Base-by-base conservation (phyloP, 2,888 invertebrate species). In the Agrotis segetum region DNA sequence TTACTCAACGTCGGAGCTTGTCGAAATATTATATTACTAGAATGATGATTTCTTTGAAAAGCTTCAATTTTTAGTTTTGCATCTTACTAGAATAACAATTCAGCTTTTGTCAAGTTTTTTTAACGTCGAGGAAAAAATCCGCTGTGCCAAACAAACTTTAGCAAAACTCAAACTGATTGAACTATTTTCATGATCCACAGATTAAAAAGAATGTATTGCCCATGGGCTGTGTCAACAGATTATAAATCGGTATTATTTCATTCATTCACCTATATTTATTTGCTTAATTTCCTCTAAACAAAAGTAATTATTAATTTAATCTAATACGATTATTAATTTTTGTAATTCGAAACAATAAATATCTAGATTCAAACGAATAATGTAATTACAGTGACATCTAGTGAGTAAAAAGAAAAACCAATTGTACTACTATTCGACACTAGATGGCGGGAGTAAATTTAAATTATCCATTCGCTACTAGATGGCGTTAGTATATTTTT, bases 381-480 rank as follows among this genome's bases (percentile, higher is more conserved):
- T 7, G 0, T 3, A 14, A 44, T 1, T 19, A 0, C 11, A 64
- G 16, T 44, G 69, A n/a, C 61, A 70, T 81, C 67, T 81, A 50
- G 17, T 50, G 40, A 40, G 0, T 40, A 40, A 40, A 40, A 40
- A 11, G 40, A 11, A 40, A 40, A 40, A 11, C 11, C 9, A 40
- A 40, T 40, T 9, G 9, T 40, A 40, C 40, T 40, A 40, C 84
- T 85, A 84, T 40, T 82, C 7, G 46, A 47, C 59, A 60, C 71
- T 73, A 88, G 89, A 83, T 84, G 85, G 66, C 85, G 21, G 40
- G 59, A 21, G 0, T 1, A 13, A 16, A 5, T 17, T 0, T 11
- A n/a, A 3, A 29, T 11, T 3, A 1, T 56, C 77, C 74, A 77
- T 61, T 74, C 5, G 5, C 6, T 60, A 60, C 2, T 49, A 85